phyloP scores from a whole-genome alignment of 2,888 invertebrate species.

The Listrodromus nycthemerus region DNA sequence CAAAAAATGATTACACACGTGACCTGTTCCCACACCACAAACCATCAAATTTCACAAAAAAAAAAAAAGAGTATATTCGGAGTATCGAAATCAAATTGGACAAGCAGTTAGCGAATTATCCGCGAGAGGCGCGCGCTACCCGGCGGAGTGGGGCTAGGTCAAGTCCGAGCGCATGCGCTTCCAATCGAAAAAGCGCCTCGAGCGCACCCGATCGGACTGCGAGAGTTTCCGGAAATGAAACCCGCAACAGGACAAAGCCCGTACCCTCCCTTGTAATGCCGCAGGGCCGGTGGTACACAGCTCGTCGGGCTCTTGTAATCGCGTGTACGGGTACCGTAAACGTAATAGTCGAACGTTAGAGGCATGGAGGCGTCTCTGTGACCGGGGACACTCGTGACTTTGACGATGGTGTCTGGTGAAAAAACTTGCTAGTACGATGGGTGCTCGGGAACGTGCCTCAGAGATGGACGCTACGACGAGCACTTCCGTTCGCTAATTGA shows the following conservation, averaged over 20 bases:
- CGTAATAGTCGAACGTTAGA: conserved; percentile 45
- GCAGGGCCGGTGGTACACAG: conserved; percentile 73
- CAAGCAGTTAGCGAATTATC: background rate
- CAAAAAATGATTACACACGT: background rate
- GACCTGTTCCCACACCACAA: background rate
- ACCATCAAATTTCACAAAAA: background rate
- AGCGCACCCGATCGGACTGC: conserved; percentile 69
- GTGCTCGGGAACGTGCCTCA: conserved; percentile 70
- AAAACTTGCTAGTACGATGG: conserved; percentile 33
- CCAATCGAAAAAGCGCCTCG: background rate
- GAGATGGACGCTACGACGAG: conserved; percentile 75
- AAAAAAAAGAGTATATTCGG: background rate
- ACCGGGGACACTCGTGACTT: conserved; percentile 46
- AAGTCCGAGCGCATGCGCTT: conserved; percentile 37
- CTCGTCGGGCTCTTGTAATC: conserved; percentile 61
- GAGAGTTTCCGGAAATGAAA: conserved; percentile 73
- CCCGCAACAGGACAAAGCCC: conserved; percentile 76
- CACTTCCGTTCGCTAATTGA: conserved; percentile 77
- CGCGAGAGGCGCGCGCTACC: background rate
- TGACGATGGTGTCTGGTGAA: conserved; percentile 60
- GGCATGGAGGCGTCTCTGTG: conserved; percentile 61
- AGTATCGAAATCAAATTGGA: conserved; percentile 1
- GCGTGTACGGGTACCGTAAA: conserved; percentile 61
- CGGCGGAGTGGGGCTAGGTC: background rate
- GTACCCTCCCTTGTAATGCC: conserved; percentile 73